Conservation (phyloP, 2,888 invertebrate species). For the Aporophyla nigra region DNA sequence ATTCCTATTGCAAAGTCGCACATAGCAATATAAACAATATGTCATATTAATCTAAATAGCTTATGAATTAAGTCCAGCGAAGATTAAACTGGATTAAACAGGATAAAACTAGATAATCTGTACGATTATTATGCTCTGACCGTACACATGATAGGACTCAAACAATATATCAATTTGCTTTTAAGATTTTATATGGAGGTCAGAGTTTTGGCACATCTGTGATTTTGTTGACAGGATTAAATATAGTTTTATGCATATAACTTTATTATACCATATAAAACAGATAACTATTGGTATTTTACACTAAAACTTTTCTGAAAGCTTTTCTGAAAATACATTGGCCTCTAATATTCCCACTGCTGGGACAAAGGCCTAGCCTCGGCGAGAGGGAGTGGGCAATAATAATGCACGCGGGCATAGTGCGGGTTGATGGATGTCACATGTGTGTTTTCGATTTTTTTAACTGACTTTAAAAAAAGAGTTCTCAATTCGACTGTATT, state of each 20-base stretch:
- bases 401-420: too few species aligned
- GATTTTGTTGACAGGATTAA: background rate
- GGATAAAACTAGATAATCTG: background rate
- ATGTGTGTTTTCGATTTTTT: too few species aligned
- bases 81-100: background rate
- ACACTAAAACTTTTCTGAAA: background rate
- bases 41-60: constrained; percentile 8
- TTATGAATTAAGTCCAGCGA: background rate
- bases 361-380: too few species aligned
- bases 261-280: background rate
- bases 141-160: background rate
- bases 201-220: background rate
- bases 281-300: background rate
- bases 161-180: background rate
- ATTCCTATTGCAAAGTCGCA: background rate
- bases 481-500: too few species aligned
- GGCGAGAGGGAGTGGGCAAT: too few species aligned
- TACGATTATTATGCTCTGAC: background rate
- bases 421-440: too few species aligned
- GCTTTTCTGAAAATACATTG: background rate
- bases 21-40: background rate
- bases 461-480: too few species aligned
- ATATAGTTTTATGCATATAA: background rate
- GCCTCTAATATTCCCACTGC: too few species aligned
- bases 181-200: background rate